phyloP scores from a whole-genome alignment of 2,888 invertebrate genomes.

The Ectemnius cavifrons region DNA sequence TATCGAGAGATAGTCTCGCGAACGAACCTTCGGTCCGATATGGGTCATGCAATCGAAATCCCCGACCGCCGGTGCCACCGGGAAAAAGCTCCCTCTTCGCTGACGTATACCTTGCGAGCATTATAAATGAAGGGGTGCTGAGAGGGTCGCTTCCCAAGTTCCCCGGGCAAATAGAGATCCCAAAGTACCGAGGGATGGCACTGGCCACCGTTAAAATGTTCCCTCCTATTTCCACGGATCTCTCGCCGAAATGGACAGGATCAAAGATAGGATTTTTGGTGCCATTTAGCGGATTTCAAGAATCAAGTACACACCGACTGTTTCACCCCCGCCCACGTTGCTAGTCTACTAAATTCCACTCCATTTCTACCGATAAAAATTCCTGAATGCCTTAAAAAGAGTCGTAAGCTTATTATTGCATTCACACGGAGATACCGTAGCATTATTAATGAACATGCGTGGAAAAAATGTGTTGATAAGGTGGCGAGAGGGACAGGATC shows the following conservation, averaged over 20 bases:
- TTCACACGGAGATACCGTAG: not conserved
- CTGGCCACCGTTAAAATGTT: not conserved
- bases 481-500: constrained; percentile 44
- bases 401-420: no score
- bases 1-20: constrained; percentile 34
- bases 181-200: not conserved
- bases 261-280: not conserved
- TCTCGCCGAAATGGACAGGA: not conserved
- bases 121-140: constrained; percentile 1
- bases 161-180: constrained; percentile 2
- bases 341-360: no score
- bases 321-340: no score
- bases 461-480: constrained; percentile 41
- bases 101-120: not conserved
- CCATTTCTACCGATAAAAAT: no score
- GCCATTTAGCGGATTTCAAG: not conserved
- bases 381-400: no score
- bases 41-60: constrained; percentile 38
- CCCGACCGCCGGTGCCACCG: not conserved
- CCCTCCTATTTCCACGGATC: not conserved
- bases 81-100: not conserved
- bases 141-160: not conserved
- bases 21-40: constrained; percentile 19
- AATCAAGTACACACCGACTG: not conserved
- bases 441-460: constrained; percentile 33